These are phyloP conservation scores for Muntiacus muntjak DNA, from an alignment of 2,113 vertebrate species.

Conservation along the genomic window DNA sequence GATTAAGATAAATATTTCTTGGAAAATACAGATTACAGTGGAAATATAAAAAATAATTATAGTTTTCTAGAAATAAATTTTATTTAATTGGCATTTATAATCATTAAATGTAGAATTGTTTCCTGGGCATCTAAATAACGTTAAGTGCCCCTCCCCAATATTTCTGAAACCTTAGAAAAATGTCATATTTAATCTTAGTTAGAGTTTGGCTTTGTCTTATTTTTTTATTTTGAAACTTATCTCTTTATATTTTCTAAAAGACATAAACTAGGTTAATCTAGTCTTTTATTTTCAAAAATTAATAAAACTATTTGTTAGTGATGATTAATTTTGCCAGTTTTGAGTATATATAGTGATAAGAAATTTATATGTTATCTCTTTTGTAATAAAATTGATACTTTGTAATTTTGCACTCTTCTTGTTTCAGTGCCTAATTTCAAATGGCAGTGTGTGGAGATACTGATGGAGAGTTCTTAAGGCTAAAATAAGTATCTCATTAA, in stretches of 20 bases:
- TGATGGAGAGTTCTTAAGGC: not conserved
- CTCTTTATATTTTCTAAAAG: not conserved
- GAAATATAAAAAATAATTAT: not conserved
- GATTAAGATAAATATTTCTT: not conserved
- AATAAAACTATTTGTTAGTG: not conserved
- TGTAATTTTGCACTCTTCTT: not conserved
- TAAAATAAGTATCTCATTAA: not conserved
- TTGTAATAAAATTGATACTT: not conserved
- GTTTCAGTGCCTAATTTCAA: not conserved
- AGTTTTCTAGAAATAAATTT: not conserved
- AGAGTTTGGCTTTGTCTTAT: not conserved
- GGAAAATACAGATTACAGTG: not conserved
- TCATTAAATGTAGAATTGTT: not conserved
- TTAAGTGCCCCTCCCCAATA: not conserved
- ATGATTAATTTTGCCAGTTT: not conserved
- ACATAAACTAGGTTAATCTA: not conserved
- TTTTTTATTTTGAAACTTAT: not conserved
- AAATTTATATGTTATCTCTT: not conserved
- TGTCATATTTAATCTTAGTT: not conserved
- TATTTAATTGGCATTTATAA: not conserved
- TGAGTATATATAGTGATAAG: not conserved
- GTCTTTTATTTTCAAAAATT: not conserved
- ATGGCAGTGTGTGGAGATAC: not conserved
- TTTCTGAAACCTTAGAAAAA: not conserved
- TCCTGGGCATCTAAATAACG: not conserved